These are phyloP conservation scores for Boloria euphrosyne DNA, from an alignment of 2,888 invertebrate genomes.

Conservation along the genomic window DNA sequence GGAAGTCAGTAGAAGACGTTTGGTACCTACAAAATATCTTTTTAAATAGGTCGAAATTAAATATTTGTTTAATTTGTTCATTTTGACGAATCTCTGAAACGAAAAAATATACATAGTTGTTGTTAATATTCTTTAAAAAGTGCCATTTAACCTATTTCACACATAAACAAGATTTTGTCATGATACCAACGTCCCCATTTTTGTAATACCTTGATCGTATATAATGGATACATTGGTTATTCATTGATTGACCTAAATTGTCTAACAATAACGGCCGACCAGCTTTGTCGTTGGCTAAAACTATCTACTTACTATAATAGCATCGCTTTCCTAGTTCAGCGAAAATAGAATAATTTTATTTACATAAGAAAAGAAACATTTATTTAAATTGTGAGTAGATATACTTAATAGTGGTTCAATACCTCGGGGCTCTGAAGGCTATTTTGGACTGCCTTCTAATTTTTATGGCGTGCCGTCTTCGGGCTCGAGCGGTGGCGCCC, in stretches of 20 bases:
- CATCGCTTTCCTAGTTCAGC: neutral
- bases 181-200: conserved; percentile 18
- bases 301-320: conserved; percentile 16
- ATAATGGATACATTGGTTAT: conserved; percentile 44
- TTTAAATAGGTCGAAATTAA: no score
- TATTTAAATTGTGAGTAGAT: conserved; percentile 2
- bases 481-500: conserved; percentile 70
- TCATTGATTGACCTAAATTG: conserved; percentile 74
- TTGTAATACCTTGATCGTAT: conserved; percentile 28
- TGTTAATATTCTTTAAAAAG: no score
- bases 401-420: conserved; percentile 40
- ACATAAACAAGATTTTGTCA: neutral
- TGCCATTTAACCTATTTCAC: no score
- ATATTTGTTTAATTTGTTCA: no score
- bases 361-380: no score
- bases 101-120: no score
- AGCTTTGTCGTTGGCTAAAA: conserved; percentile 35
- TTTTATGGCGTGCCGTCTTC: conserved; percentile 76
- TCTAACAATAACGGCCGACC: conserved; percentile 61
- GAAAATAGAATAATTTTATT: no score
- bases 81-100: no score
- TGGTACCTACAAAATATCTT: no score
- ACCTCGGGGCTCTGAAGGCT: conserved; percentile 72
- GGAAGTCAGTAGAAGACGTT: no score
- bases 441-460: conserved; percentile 73